phyloP scores from a whole-genome alignment of 1,140 invertebrate species.

The Drosophila simulans region DNA sequence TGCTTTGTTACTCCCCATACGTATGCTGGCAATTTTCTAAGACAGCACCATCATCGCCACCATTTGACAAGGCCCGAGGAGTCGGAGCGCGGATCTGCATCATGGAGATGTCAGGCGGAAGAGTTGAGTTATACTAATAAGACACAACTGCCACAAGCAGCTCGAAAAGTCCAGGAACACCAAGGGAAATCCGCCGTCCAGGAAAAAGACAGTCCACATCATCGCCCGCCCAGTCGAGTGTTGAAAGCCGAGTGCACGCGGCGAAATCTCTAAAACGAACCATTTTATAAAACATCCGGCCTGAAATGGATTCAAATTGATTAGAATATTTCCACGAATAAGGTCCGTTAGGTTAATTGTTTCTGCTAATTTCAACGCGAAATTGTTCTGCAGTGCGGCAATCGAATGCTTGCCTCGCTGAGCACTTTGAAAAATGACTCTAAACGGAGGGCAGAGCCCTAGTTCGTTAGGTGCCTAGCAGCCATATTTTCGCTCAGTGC shows the following conservation, averaged over 20 bases:
- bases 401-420: neutral
- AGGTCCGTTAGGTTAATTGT: neutral
- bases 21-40: too few relatives aligned
- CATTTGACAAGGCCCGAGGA: slow-evolving; percentile 30
- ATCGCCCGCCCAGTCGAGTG: slow-evolving; percentile 28
- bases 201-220: slow-evolving; percentile 38
- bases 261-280: neutral
- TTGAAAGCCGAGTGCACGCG: slow-evolving; percentile 15
- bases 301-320: neutral
- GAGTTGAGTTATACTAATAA: slow-evolving; percentile 37
- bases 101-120: neutral
- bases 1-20: slow-evolving; percentile 17
- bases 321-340: neutral
- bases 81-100: neutral
- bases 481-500: slow-evolving; percentile 5
- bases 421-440: neutral
- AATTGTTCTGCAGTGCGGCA: neutral
- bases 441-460: too few relatives aligned
- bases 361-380: slow-evolving; percentile 6
- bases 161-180: slow-evolving; percentile 5
- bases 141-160: slow-evolving; percentile 49
- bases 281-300: neutral
- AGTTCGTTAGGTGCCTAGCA: too few relatives aligned
- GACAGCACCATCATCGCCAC: too few relatives aligned
- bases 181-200: slow-evolving; percentile 1